Evolutionary conservation across 2,797 vertebrate genomes (phyloP).

Genomic region (Bufotes viridis): DNA sequence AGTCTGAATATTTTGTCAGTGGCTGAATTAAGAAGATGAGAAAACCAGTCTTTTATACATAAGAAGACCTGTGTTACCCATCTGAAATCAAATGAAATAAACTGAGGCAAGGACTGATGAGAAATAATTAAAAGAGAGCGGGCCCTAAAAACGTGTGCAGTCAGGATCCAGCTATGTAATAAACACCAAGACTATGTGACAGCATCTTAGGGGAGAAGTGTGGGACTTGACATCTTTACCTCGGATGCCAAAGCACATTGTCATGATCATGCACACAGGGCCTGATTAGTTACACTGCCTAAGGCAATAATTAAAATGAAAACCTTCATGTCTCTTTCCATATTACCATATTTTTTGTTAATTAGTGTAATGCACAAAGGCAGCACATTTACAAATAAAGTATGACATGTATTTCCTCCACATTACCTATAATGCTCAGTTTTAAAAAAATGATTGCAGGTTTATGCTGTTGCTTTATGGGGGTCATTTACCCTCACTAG

Average conservation of each 20-base stretch:
- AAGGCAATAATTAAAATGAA: conserved; percentile 1
- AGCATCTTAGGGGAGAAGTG: conserved; percentile 4
- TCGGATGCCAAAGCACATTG: conserved; percentile 19
- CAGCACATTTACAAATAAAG: neutral
- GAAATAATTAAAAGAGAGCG: neutral
- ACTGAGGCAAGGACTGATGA: neutral
- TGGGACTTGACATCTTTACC: conserved; percentile 18
- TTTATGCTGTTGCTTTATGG: neutral
- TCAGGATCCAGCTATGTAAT: neutral
- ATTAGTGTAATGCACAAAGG: neutral
- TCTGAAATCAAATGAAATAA: neutral
- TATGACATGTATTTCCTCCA: neutral
- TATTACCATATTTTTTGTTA: conserved; percentile 20
- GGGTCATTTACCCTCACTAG: neutral
- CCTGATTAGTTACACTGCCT: neutral
- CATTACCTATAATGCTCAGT: neutral
- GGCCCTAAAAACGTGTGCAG: neutral
- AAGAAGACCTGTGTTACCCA: neutral
- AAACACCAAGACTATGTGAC: neutral
- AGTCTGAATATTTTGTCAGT: neutral
- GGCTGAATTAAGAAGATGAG: neutral
- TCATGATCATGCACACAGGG: neutral
- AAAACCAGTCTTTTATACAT: neutral
- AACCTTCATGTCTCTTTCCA: conserved; percentile 3
- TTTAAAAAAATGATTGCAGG: neutral